These are phyloP conservation scores for Pardalotus punctatus DNA, from an alignment of 2,113 vertebrate species.

Conservation along the genomic window DNA sequence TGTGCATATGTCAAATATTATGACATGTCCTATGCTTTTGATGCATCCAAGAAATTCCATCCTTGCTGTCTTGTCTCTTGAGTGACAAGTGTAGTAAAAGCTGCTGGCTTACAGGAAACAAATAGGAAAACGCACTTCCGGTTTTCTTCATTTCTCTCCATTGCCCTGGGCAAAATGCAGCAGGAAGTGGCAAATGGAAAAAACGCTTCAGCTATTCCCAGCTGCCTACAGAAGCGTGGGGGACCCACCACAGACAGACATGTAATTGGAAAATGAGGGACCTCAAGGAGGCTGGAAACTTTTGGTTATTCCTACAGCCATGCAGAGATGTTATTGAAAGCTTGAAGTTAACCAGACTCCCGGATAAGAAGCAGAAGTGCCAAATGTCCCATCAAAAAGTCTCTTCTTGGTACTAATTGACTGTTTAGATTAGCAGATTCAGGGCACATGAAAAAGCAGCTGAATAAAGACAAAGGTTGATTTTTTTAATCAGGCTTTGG, in stretches of 20 bases:
- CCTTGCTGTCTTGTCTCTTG: neutral
- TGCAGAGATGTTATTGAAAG: neutral
- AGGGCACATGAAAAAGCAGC: neutral
- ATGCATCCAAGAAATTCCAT: neutral
- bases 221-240: fast-evolving
- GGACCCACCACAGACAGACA: neutral
- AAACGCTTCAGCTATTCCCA: neutral
- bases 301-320: neutral
- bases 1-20: neutral
- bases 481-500: neutral
- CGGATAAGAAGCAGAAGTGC: neutral
- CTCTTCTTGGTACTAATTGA: neutral
- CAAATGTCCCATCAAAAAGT: neutral
- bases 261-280: neutral
- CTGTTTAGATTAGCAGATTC: neutral
- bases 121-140: neutral
- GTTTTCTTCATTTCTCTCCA: neutral
- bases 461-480: neutral
- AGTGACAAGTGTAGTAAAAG: neutral
- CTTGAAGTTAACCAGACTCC: neutral
- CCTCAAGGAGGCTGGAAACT: neutral
- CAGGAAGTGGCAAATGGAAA: neutral
- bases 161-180: neutral
- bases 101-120: neutral
- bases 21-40: neutral